A percentile compares a stretch with the other conserved stretches of the same genome.
phyloP scores from a whole-genome alignment of 2,797 vertebrate species.

The Oophaga sylvatica region DNA sequence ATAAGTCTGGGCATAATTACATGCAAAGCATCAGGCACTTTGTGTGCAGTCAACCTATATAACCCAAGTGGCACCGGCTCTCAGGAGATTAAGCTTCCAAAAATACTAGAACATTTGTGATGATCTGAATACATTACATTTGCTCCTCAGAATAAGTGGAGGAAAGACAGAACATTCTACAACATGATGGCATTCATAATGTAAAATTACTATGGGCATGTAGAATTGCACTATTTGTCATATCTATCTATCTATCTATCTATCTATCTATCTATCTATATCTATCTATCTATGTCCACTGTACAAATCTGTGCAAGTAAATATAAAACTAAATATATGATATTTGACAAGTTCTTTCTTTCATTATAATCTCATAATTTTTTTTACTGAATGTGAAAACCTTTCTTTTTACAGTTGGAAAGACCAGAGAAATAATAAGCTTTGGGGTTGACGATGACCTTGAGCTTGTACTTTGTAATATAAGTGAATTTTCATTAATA shows the following conservation, averaged over 20 bases:
- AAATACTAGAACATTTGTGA: conserved; percentile 9
- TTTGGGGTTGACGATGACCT: background rate
- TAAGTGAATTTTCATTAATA: background rate
- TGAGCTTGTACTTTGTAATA: background rate
- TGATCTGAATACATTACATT: conserved; percentile 11
- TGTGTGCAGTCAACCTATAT: conserved; percentile 16
- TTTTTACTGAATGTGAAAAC: background rate
- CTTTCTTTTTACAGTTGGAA: background rate
- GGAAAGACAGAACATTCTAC: background rate
- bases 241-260: too few species aligned
- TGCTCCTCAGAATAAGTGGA: background rate
- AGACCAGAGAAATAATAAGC: background rate
- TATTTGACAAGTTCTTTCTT: background rate
- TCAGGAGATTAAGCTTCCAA: conserved; percentile 39
- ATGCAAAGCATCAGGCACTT: conserved; percentile 36
- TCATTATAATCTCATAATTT: background rate
- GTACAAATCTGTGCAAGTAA: too few species aligned
- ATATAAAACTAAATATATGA: too few species aligned
- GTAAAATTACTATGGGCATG: background rate
- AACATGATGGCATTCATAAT: background rate
- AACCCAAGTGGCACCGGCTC: conserved; percentile 25
- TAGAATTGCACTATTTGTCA: background rate
- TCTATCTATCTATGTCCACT: too few species aligned
- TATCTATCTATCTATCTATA: too few species aligned
- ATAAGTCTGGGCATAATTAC: conserved; percentile 37